phyloP scores from a whole-genome alignment of 2,797 vertebrate species.

The Coregonus sp. region DNA sequence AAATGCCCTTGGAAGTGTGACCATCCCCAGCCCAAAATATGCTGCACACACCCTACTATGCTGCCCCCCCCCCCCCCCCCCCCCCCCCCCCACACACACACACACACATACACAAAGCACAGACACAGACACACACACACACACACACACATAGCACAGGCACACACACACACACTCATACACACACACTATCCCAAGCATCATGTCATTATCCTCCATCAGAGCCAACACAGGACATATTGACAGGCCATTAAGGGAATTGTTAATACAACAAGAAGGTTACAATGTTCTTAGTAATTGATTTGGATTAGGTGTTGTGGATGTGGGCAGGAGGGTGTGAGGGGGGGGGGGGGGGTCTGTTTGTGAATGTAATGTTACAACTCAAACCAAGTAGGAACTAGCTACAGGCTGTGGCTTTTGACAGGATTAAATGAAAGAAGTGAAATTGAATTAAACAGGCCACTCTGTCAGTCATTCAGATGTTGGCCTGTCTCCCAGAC shows the following conservation, averaged over 20 bases:
- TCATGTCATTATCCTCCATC: too few species aligned
- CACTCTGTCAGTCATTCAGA: conserved; percentile 41
- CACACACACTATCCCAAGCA: background rate
- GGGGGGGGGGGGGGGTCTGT: background rate
- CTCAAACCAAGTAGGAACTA: conserved; percentile 44
- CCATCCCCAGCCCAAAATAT: background rate
- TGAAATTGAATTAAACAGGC: conserved; percentile 59
- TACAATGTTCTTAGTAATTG: background rate
- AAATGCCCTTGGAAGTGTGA: conserved; percentile 11
- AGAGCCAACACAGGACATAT: too few species aligned
- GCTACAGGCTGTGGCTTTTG: conserved; percentile 30
- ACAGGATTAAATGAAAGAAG: conserved; percentile 61
- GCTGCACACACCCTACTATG: background rate
- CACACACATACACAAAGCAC: too few species aligned
- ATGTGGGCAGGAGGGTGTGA: background rate
- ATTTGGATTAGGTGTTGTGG: background rate
- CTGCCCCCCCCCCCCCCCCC: background rate
- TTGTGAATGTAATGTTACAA: conserved; percentile 39
- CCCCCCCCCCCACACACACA: background rate
- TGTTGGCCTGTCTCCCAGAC: conserved; percentile 59
- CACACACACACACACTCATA: background rate
- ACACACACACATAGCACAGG: background rate
- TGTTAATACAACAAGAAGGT: too few species aligned
- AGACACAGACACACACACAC: background rate
- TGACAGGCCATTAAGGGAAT: too few species aligned